phyloP scores from a whole-genome alignment of 1,140 invertebrate species.

The Drosophila azteca region DNA sequence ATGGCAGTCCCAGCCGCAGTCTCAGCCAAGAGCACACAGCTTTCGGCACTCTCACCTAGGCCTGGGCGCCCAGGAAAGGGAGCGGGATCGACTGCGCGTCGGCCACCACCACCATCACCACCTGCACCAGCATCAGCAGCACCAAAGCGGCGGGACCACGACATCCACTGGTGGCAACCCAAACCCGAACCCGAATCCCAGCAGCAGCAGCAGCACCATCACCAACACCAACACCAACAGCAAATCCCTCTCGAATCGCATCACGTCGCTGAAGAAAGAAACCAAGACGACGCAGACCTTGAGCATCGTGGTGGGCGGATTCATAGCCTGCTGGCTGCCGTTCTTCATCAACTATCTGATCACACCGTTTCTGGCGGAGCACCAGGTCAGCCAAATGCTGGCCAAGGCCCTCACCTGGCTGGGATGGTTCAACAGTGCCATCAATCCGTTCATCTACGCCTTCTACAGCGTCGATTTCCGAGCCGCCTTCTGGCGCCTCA shows the following conservation, averaged over 20 bases:
- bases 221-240: constrained; percentile 33
- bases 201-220: constrained; percentile 13
- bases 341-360: constrained; percentile 95
- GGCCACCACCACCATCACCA: constrained; percentile 38
- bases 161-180: background rate
- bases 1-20: constrained; percentile 50
- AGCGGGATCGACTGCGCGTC: constrained; percentile 21
- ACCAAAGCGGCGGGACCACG: constrained; percentile 38
- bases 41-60: constrained; percentile 62
- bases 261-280: constrained; percentile 89
- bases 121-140: constrained; percentile 40
- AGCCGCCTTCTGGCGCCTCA: constrained; percentile 92
- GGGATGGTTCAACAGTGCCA: constrained; percentile 96
- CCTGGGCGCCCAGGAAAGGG: constrained; percentile 11
- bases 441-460: constrained; percentile 95
- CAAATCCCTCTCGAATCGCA: constrained; percentile 84
- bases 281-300: constrained; percentile 95
- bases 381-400: constrained; percentile 86
- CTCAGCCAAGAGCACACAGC: constrained; percentile 49
- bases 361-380: constrained; percentile 88
- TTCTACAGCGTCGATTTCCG: constrained; percentile 94
- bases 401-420: constrained; percentile 95
- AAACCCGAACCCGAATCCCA: background rate
- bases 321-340: constrained; percentile 95
- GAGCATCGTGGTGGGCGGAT: constrained; percentile 95